Evolutionary conservation across 1,140 invertebrate genomes (phyloP), one percentile per base, ranked within the genome.

Genomic region (Drosophila arawakana): DNA sequence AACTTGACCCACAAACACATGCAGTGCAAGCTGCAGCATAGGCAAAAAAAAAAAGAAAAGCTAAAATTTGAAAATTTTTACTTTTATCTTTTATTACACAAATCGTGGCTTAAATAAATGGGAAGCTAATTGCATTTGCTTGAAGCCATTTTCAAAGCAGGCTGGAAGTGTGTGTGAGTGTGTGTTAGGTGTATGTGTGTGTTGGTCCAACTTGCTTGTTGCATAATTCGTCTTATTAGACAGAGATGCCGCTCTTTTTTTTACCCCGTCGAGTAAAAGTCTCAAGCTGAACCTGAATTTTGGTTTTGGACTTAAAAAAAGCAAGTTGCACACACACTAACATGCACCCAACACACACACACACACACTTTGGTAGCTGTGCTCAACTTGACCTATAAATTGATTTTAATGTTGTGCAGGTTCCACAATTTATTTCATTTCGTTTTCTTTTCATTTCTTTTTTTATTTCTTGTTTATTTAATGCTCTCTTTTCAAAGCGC

Each of bases 381-480:
- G 81, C 81, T 85, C 83, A 88, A 88, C 83, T 88, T 88, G 83
- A 88, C 83, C 83, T 88, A 88, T 88, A 88, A 88, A 88, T 88
- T 88, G 84, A 84, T 90, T 88, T 89, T 80, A 39, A 89, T 84
- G 84, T 88, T 88, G 84, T 81, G 80, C 84, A 88, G 83, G 83
- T 72, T 86, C 82, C 73, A 76, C 68, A 76, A 76, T 72, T 71
- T 41, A 44, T 47, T 66, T 68, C 47, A 43, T 49, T 21, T 18
- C 60, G 10, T 50, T 49, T 66, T 68, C 47, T 43, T 49, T 21
- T 18, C 60, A 7, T 47, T 44, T 61, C 44, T 52, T 47, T 60
- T 3, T 35, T 60, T 83, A 80, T 69, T 59, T 52, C 76, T 77
- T 69, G 76, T 39, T 49, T 15, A 55, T 35, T 73, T 41, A 8